Evolutionary conservation across 2,797 vertebrate genomes (phyloP), one percentile per base, ranked within the genome.

Genomic region (Scleropages formosus): DNA sequence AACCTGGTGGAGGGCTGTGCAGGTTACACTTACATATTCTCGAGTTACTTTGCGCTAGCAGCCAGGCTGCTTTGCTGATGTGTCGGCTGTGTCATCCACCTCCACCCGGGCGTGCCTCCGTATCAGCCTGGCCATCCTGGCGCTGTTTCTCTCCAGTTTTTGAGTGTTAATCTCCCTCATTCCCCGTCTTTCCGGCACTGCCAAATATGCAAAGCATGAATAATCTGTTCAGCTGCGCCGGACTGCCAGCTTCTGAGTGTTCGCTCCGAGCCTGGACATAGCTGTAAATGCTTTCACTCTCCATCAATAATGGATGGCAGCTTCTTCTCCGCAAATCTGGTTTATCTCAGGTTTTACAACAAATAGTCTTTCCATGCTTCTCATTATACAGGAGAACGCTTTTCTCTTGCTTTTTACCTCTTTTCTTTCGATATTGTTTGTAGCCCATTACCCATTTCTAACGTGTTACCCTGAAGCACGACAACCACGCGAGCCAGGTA

Each of bases 11-110:
- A 18, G 56, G 20, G 49, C 75, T 22, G 64, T 82, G 78, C 76
- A 79, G 80, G 78, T 72, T 51, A 77, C 77, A 39, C 75, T 59
- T 63, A 74, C 65, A 70, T 76, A 51, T 62, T 61, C 56, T 66
- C 65, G 4, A 58, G 64, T 22, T 24, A 6, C 49, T 8, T 16
- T 46, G 56, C 27, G 20, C 58, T 56, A 46, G 60, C 56, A 63
- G 39, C 49, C 60, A 61, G 39, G 61, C 44, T 22, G 51, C 15
- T 16, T 26, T 61, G 39, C 6, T 9, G 20, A 56, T 16, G 31
- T 44, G 59, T 62, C 56, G 27, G 27, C 51, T 46, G 18, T 65
- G 26, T 58, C 18, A 63, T 39, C 53, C 22, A 46, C 61, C 65
- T 27, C 46, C 58, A 24, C 20, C 49, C 18, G 49, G 24, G 51